These are phyloP conservation scores for Opisthocomus hoazin DNA, from an alignment of 2,113 vertebrate species.

Conservation along the genomic window DNA sequence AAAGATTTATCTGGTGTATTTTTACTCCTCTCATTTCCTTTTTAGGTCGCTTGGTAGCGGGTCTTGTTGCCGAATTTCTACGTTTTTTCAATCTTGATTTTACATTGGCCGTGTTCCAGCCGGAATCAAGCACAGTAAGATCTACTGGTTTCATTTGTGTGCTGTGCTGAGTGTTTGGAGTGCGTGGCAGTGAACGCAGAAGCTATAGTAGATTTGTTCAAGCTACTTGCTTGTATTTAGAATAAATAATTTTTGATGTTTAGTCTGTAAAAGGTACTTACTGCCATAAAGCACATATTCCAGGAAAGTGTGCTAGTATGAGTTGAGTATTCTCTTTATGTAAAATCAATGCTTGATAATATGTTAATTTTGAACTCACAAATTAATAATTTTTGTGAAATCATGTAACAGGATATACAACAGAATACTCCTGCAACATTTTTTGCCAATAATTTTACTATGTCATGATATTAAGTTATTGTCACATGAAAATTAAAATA, in stretches of 20 bases:
- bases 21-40: not conserved
- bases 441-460: not conserved
- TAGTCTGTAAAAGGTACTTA: not conserved
- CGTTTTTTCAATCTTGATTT: slow-evolving; percentile 94
- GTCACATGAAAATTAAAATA: not conserved
- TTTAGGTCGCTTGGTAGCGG: slow-evolving; percentile 84
- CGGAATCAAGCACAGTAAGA: slow-evolving; percentile 89
- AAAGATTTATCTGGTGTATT: not conserved
- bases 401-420: not conserved
- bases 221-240: not conserved
- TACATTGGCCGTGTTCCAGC: slow-evolving; percentile 91
- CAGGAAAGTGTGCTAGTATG: not conserved
- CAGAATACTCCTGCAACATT: not conserved
- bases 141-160: not conserved
- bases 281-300: not conserved
- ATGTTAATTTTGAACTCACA: not conserved
- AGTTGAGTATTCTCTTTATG: not conserved
- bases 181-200: not conserved
- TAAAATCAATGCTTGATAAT: not conserved
- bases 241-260: not conserved
- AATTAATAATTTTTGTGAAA: not conserved
- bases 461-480: not conserved
- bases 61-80: slow-evolving; percentile 91
- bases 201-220: not conserved
- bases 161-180: not conserved